Conservation (phyloP, 2,888 invertebrate species). For the Sericinus montela region DNA sequence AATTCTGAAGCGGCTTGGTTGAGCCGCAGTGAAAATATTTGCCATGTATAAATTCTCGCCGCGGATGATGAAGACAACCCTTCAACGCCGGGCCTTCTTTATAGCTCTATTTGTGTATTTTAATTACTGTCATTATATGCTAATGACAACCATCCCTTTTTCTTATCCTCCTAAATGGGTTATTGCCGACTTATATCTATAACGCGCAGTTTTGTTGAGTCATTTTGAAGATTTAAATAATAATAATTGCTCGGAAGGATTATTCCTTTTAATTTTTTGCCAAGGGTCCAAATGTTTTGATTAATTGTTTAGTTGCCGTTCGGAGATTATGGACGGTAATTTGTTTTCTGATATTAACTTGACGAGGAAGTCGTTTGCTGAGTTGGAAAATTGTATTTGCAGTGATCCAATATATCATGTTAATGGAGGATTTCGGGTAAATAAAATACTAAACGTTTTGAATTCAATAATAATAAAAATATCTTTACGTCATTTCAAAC, state of each 20-base stretch:
- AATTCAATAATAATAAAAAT: no score
- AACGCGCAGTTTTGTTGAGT: conserved; percentile 59
- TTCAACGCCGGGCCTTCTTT: conserved; percentile 76
- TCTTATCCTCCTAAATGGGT: conserved; percentile 79
- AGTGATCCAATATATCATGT: conserved; percentile 39
- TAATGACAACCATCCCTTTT: conserved; percentile 80
- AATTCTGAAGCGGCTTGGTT: conserved; percentile 54
- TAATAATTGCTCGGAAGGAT: conserved; percentile 60
- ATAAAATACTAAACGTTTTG: no score
- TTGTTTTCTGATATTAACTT: conserved; percentile 74
- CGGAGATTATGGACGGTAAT: conserved; percentile 57
- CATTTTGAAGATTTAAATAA: conserved; percentile 73
- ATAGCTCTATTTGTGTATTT: conserved; percentile 85
- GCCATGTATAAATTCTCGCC: conserved; percentile 74
- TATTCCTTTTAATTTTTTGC: conserved; percentile 52
- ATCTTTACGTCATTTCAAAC: no score
- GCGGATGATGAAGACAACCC: conserved; percentile 76
- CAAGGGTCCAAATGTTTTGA: conserved; percentile 54
- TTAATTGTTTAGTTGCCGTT: conserved; percentile 63
- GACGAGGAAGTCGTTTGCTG: conserved; percentile 66
- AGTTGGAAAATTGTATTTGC: conserved; percentile 52
- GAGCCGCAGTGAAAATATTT: conserved; percentile 74
- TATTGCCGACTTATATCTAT: conserved; percentile 75
- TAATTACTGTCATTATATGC: conserved; percentile 85
- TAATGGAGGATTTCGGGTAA: no score